Conservation (phyloP, 2,797 vertebrate species). For the Vultur gryphus region DNA sequence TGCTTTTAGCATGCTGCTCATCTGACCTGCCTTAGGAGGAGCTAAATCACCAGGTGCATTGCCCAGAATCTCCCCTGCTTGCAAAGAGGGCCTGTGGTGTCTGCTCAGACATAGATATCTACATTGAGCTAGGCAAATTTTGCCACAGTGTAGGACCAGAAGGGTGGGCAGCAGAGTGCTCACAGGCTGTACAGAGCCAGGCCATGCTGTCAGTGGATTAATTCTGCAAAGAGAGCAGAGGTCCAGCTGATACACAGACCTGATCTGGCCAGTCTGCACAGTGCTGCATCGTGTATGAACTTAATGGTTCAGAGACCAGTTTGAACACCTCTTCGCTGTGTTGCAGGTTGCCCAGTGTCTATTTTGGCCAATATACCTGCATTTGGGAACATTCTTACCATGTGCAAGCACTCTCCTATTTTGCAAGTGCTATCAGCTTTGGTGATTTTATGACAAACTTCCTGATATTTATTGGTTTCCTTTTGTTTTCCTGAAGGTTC, state of each 20-base stretch:
- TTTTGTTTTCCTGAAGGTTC: background rate
- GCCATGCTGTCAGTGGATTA: background rate
- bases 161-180: background rate
- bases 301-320: background rate
- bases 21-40: background rate
- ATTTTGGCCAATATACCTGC: background rate
- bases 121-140: background rate
- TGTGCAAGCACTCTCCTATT: background rate
- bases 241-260: background rate
- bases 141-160: background rate
- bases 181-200: background rate
- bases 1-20: background rate
- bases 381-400: background rate
- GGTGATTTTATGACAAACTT: background rate
- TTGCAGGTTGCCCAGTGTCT: background rate
- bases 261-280: background rate
- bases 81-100: rapidly evolving
- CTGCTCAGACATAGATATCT: background rate
- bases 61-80: background rate
- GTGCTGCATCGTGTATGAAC: background rate
- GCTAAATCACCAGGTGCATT: background rate
- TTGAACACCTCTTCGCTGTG: background rate
- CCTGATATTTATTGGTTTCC: background rate
- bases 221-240: background rate
- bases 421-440: background rate